phyloP scores from a whole-genome alignment of 2,113 vertebrate species.

The Orcinus orca region DNA sequence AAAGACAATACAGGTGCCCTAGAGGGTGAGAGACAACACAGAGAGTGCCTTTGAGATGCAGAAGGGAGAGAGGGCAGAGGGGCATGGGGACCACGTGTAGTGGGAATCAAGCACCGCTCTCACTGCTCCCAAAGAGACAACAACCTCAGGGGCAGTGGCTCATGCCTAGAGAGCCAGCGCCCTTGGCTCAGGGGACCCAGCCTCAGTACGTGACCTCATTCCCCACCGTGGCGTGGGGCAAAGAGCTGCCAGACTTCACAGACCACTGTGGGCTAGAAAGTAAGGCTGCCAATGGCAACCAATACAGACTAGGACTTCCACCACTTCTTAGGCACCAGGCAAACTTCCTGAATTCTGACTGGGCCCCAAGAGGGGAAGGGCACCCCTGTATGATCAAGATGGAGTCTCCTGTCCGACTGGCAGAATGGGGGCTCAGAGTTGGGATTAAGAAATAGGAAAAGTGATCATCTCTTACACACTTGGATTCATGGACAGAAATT shows the following conservation, averaged over 20 bases:
- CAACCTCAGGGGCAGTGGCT: neutral
- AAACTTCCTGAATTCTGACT: constrained; percentile 14
- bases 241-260: neutral
- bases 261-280: neutral
- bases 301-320: neutral
- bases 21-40: neutral
- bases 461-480: neutral
- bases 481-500: constrained; percentile 11
- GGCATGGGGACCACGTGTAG: neutral
- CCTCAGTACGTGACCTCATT: neutral
- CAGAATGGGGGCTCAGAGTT: neutral
- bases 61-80: neutral
- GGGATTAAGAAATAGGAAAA: neutral
- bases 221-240: neutral
- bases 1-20: neutral
- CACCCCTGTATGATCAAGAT: neutral
- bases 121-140: neutral
- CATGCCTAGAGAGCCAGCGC: neutral
- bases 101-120: neutral
- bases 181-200: neutral
- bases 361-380: neutral
- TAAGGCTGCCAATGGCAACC: neutral
- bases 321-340: neutral
- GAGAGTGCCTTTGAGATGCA: neutral
- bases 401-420: neutral